Percentiles rank a stretch among this genome's conserved stretches.
Evolutionary conservation across 2,888 invertebrate species (phyloP).

Genomic region (Callosobruchus maculatus): DNA sequence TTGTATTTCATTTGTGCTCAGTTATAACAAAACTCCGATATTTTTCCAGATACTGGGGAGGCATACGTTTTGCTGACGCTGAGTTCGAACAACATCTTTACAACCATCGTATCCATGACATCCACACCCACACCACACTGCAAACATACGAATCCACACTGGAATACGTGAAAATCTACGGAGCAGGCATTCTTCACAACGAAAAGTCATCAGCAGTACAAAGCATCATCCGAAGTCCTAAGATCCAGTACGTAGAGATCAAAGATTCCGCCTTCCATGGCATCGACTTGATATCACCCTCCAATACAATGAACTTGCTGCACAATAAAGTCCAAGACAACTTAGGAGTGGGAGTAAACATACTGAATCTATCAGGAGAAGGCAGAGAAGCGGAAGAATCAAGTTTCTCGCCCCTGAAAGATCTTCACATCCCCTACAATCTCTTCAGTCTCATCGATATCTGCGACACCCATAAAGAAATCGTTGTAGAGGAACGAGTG

Average conservation of each 20-base stretch:
- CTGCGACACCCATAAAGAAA: conserved; percentile 91
- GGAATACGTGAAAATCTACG: conserved; percentile 76
- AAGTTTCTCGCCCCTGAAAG: conserved; percentile 81
- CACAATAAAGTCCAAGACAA: conserved; percentile 74
- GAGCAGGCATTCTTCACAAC: conserved; percentile 93
- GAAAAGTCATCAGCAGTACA: conserved; percentile 92
- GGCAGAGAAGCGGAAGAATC: conserved; percentile 83
- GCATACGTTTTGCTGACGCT: conserved; percentile 85
- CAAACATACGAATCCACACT: conserved; percentile 72
- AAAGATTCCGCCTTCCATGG: conserved; percentile 85
- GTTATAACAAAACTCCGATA: no score
- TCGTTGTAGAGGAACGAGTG: conserved; percentile 84
- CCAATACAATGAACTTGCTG: conserved; percentile 73
- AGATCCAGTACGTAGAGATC: conserved; percentile 77
- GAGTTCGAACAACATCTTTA: conserved; percentile 86
- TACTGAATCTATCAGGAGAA: conserved; percentile 89
- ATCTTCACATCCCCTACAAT: conserved; percentile 81
- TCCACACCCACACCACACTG: conserved; percentile 70
- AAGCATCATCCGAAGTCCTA: conserved; percentile 82
- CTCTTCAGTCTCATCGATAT: conserved; percentile 93
- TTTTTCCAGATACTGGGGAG: conserved; percentile 79
- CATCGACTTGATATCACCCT: conserved; percentile 86
- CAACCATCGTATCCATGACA: conserved; percentile 77
- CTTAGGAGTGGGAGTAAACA: conserved; percentile 85
- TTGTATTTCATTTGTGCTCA: no score